These are phyloP conservation scores for Hippolais icterina DNA, from an alignment of 2,113 vertebrate species.

Conservation along the genomic window DNA sequence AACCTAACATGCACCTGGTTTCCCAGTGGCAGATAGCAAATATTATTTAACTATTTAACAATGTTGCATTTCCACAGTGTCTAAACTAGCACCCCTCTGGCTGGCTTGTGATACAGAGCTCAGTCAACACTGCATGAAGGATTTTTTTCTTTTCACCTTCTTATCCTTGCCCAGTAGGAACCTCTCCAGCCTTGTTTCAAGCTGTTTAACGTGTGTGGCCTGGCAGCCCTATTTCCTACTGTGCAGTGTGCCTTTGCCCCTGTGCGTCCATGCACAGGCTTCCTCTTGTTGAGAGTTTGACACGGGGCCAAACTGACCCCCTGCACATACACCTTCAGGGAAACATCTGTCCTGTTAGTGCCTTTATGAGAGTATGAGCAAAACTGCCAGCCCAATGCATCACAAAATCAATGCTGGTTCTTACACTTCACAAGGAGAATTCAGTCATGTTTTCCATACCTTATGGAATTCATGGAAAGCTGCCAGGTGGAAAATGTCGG, in stretches of 20 bases:
- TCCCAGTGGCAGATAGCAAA: not conserved
- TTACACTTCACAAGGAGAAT: not conserved
- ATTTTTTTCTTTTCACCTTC: not conserved
- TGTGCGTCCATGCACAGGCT: not conserved
- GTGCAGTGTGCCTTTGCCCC: not conserved
- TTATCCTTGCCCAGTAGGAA: not conserved
- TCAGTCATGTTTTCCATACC: not conserved
- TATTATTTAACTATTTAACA: not conserved
- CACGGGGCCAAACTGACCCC: not conserved
- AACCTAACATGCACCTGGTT: not conserved
- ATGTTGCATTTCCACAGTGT: rapidly evolving
- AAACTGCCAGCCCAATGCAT: not conserved
- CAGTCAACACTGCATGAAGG: rapidly evolving
- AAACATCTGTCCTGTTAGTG: not conserved
- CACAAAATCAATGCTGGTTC: not conserved
- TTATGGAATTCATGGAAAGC: not conserved
- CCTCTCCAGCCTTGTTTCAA: not conserved
- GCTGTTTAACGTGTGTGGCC: not conserved
- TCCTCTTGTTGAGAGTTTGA: not conserved
- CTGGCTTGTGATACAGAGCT: not conserved
- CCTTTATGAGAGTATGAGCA: not conserved
- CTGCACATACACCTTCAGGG: not conserved
- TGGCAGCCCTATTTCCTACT: not conserved
- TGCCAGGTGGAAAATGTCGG: not conserved
- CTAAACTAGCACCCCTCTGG: not conserved